Base-by-base conservation (phyloP, 2,113 vertebrate species). In the Triplophysa tibetana region DNA sequence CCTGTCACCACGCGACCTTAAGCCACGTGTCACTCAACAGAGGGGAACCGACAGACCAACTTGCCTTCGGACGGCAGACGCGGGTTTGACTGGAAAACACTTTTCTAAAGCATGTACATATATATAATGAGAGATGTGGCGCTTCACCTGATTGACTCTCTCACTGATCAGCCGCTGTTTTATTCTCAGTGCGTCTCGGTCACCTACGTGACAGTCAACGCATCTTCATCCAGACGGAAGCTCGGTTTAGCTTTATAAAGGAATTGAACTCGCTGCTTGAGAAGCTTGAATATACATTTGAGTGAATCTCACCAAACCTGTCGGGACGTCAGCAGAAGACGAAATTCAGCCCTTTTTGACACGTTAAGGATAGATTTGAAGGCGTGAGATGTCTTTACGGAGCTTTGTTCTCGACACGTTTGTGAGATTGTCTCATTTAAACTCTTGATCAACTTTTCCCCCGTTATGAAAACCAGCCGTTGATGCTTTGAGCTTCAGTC, bases 11-110 rank as follows among this genome's bases (percentile, higher is more conserved):
- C 66, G 17, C 38, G 29, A 68, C 64, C 24, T 54, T n/a, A 52
- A 68, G 52, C 29, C 43, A 63, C 24, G 21, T 23, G 26, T 43
- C 48, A 9, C 10, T 72, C 17, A 19, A 68, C 77, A 64, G 85
- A 24, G 83, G 85, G 87, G 88, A 63, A 63, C 72, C 75, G 76
- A 69, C 73, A 85, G 87, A 72, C 83, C 70, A 83, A 72, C 77
- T 77, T 62, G 80, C 84, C 80, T 78, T 85, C 58, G 84, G 72
- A 64, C 72, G 1, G 58, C 48, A 83, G 87, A 24, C 69, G 26
- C 23, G 33, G 10, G 70, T 88, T 84, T 87, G 81, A 72, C 56
- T 78, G 79, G 74, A 86, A 69, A 82, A 54, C 68, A 21, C 0
- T 79, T 70, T 76, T 74, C 61, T 60, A 61, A 60, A 60, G 41